Evolutionary conservation across 2,888 invertebrate species (phyloP).

Genomic region (Xestia sexstrigata): DNA sequence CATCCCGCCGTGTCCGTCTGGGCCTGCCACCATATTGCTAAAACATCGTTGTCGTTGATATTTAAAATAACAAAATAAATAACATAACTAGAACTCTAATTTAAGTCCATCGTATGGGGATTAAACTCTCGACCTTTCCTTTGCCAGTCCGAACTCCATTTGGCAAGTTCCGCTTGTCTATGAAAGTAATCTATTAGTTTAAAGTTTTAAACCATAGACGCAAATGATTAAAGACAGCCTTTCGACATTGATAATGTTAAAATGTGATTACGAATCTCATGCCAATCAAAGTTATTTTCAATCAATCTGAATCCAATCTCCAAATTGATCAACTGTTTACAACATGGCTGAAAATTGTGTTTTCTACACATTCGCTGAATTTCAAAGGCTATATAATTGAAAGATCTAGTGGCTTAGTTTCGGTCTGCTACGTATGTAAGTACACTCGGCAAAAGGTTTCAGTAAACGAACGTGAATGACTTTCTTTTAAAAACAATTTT

Average conservation of each 20-base stretch:
- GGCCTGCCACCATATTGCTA: neutral
- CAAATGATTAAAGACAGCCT: neutral
- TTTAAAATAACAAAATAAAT: neutral
- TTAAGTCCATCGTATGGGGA: neutral
- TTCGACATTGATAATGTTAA: slow-evolving; percentile 3
- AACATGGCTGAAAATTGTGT: slow-evolving; percentile 28
- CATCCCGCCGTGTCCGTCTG: neutral
- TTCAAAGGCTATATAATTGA: slow-evolving; percentile 42
- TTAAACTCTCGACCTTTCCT: neutral
- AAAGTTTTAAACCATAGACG: neutral
- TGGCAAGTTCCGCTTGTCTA: neutral
- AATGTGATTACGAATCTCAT: slow-evolving; percentile 24
- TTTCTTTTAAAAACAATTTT: neutral
- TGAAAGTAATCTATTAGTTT: slow-evolving; percentile 19
- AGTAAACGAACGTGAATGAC: neutral
- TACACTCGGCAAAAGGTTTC: slow-evolving; percentile 13
- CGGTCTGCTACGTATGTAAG: neutral
- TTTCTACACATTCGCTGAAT: slow-evolving; percentile 31
- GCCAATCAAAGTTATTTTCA: slow-evolving; percentile 32
- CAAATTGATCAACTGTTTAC: slow-evolving; percentile 42
- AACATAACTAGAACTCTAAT: neutral
- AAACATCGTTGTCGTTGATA: neutral
- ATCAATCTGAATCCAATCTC: slow-evolving; percentile 32
- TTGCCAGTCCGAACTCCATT: neutral
- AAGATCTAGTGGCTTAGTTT: slow-evolving; percentile 31